These are phyloP conservation scores for Boleophthalmus pectinirostris DNA, from an alignment of 2,113 vertebrate genomes.

Conservation along the genomic window DNA sequence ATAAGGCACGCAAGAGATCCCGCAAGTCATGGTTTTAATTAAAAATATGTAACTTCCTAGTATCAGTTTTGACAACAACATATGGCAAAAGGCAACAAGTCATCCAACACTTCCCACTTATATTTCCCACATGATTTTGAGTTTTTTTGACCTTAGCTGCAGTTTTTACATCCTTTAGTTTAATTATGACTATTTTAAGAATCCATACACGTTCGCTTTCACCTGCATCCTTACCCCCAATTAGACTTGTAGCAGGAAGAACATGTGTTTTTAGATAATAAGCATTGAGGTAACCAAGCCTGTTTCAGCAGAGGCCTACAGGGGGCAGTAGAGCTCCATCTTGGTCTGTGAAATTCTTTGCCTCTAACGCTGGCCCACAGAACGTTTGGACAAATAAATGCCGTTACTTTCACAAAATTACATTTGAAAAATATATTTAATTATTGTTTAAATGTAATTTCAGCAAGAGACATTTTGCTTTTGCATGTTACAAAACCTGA, in stretches of 20 bases:
- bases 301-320: slow-evolving; percentile 25
- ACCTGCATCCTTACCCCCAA: slow-evolving; percentile 11
- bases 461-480: slow-evolving; percentile 5
- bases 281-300: background rate
- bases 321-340: slow-evolving; percentile 69
- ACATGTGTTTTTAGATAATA: slow-evolving; percentile 1
- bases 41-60: background rate
- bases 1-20: slow-evolving; percentile 10
- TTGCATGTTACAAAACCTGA: background rate
- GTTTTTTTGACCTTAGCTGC: background rate
- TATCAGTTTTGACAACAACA: slow-evolving; percentile 6
- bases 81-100: background rate
- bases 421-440: background rate
- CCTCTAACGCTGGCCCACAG: background rate
- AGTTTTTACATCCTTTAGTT: background rate
- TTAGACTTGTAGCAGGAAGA: background rate
- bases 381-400: background rate
- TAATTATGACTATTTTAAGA: slow-evolving; percentile 3
- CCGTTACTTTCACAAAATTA: background rate
- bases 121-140: slow-evolving; percentile 17
- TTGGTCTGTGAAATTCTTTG: background rate
- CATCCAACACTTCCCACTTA: slow-evolving; percentile 10
- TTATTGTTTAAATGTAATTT: background rate
- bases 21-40: slow-evolving; percentile 8
- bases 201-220: slow-evolving; percentile 2